Conservation (phyloP, 2,888 invertebrate species). For the Embidobia sp. region DNA sequence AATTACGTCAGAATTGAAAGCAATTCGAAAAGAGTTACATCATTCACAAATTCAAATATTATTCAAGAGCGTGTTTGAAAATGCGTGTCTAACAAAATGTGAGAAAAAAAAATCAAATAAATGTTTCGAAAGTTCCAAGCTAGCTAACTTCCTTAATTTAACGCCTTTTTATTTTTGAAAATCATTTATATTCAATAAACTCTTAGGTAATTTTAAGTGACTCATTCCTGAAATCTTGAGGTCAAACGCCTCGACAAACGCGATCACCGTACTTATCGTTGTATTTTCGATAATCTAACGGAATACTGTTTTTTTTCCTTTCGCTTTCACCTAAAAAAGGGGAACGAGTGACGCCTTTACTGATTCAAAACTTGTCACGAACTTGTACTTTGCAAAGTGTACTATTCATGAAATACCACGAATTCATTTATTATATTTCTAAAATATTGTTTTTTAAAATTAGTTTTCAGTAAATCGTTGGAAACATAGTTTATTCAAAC, state of each 20-base stretch:
- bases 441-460: no score
- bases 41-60: slow-evolving; percentile 30
- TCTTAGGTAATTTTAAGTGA: slow-evolving; percentile 38
- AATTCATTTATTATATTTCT: no score
- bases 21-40: slow-evolving; percentile 17
- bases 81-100: slow-evolving; percentile 5
- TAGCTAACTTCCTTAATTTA: neutral
- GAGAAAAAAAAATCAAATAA: slow-evolving; percentile 12
- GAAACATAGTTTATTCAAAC: no score
- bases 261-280: slow-evolving; percentile 32
- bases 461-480: no score
- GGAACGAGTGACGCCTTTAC: neutral
- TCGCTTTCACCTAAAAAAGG: slow-evolving; percentile 52
- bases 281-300: slow-evolving; percentile 54
- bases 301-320: slow-evolving; percentile 54
- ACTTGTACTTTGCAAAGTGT: slow-evolving; percentile 14
- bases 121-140: neutral
- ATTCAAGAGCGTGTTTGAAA: neutral
- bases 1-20: no score
- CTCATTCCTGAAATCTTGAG: slow-evolving; percentile 35
- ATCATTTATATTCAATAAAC: slow-evolving; percentile 21
- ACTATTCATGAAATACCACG: no score
- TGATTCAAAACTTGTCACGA: slow-evolving; percentile 3
- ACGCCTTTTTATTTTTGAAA: slow-evolving; percentile 17
- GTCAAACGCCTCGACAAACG: slow-evolving; percentile 50